A percentile compares a stretch with the other conserved stretches of the same genome.
phyloP scores from a whole-genome alignment of 2,888 invertebrate species.

The Pollenia labialis region DNA sequence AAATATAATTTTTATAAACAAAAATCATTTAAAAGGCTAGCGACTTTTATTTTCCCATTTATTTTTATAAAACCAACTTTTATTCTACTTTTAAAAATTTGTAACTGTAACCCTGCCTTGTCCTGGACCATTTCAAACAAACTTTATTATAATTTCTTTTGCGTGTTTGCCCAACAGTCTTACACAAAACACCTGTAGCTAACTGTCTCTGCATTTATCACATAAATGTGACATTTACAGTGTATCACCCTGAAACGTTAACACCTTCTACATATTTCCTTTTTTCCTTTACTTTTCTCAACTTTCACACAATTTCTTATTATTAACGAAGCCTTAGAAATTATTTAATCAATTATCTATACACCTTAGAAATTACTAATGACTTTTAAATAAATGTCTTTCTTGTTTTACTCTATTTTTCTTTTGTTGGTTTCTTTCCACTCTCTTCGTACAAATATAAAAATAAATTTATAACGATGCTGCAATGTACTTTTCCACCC shows the following conservation, averaged over 20 bases:
- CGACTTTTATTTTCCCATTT: no score
- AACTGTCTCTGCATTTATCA: slow-evolving; percentile 17
- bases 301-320: slow-evolving; percentile 13
- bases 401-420: slow-evolving; percentile 1
- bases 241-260: background rate
- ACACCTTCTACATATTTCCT: background rate
- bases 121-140: background rate
- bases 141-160: background rate
- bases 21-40: no score
- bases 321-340: slow-evolving; percentile 46
- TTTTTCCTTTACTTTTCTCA: background rate
- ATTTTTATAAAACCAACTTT: background rate
- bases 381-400: slow-evolving; percentile 64
- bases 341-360: slow-evolving; percentile 69
- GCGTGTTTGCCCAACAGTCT: background rate
- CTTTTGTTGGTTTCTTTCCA: slow-evolving; percentile 4
- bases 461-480: background rate
- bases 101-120: no score
- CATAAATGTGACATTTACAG: slow-evolving; percentile 16
- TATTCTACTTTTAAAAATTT: background rate
- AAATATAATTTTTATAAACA: no score
- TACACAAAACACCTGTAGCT: slow-evolving; percentile 5
- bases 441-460: slow-evolving; percentile 15
- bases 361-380: slow-evolving; percentile 64
- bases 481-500: background rate